A percentile compares a stretch with the other conserved stretches of the same genome.
These are phyloP conservation scores for Hyphantria cunea DNA, from an alignment of 1,140 invertebrate species.

Conservation along the genomic window DNA sequence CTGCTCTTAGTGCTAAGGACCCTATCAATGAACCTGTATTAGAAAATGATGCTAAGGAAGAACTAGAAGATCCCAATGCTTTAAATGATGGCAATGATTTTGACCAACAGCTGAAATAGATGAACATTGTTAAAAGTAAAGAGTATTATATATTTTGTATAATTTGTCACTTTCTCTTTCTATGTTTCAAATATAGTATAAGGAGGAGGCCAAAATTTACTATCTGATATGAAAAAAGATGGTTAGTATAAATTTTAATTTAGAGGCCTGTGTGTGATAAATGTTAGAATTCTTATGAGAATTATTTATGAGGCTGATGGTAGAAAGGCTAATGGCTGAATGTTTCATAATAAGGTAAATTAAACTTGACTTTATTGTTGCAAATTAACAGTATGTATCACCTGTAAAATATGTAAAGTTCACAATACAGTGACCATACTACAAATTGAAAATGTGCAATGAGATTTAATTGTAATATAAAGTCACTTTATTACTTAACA, in stretches of 20 bases:
- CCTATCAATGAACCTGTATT: conserved; percentile 65
- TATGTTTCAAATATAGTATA: no score
- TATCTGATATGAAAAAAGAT: no score
- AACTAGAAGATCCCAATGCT: conserved; percentile 68
- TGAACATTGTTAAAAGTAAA: not conserved
- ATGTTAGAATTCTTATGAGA: conserved; percentile 10
- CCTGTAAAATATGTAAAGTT: no score
- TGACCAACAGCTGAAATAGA: conserved; percentile 52
- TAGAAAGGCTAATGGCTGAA: conserved; percentile 14
- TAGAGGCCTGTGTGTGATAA: conserved; percentile 16
- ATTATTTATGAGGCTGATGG: conserved; percentile 26
- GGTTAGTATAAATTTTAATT: not conserved
- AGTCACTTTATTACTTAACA: no score
- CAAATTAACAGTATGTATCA: not conserved
- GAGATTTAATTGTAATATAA: no score
- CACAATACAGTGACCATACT: no score
- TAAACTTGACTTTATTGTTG: not conserved
- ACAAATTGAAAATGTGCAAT: no score
- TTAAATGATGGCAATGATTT: conserved; percentile 68
- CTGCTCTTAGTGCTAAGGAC: conserved; percentile 61
- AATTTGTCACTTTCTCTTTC: no score
- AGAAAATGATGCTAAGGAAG: conserved; percentile 75
- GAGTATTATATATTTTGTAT: no score
- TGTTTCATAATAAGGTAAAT: no score
- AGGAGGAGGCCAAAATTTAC: no score